Evolutionary conservation across 2,888 invertebrate genomes (phyloP).

Genomic region (Harpalus rufipes): DNA sequence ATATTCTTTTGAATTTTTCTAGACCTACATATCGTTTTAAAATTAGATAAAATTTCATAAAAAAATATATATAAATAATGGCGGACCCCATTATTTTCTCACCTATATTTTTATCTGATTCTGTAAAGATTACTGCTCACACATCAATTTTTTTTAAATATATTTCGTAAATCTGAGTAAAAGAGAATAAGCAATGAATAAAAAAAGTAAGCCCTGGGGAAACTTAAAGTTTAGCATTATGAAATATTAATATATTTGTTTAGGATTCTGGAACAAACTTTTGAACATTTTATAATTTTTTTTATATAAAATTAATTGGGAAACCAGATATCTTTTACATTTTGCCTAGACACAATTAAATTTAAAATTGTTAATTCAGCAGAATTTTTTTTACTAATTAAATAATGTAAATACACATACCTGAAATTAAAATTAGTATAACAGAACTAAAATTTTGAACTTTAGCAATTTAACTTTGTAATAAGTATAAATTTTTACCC

Average conservation of each 20-base stretch:
- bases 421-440: background rate
- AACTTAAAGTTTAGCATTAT: background rate
- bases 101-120: too few relatives aligned
- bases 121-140: too few relatives aligned
- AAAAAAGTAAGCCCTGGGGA: background rate
- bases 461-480: background rate
- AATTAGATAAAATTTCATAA: too few relatives aligned
- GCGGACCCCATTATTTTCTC: too few relatives aligned
- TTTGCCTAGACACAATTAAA: background rate
- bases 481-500: background rate
- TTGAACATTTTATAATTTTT: background rate
- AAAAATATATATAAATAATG: too few relatives aligned
- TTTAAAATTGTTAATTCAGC: background rate
- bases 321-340: background rate
- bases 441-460: background rate
- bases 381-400: background rate
- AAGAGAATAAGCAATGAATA: background rate
- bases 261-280: background rate
- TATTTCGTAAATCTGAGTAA: background rate
- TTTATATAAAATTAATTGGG: background rate
- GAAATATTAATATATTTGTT: background rate
- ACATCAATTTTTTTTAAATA: background rate
- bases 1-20: too few relatives aligned
- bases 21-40: too few relatives aligned
- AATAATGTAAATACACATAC: background rate